phyloP scores from a whole-genome alignment of 1,140 invertebrate genomes.

The Hycleus cichorii region DNA sequence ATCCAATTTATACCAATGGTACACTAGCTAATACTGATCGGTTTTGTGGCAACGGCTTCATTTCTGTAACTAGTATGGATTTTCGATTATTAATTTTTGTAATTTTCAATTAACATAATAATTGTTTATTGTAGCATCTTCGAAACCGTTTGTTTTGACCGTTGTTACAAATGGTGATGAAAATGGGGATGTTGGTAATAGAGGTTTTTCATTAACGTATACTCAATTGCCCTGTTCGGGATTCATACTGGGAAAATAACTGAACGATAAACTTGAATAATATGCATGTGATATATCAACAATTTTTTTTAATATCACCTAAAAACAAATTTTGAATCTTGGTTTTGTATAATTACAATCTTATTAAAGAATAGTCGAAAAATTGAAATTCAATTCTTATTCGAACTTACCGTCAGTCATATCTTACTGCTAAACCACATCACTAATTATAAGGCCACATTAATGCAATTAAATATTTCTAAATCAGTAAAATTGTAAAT shows the following conservation, averaged over 20 bases:
- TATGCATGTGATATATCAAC: no score
- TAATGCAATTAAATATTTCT: no score
- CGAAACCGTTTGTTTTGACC: conserved; percentile 66
- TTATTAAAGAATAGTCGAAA: no score
- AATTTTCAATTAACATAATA: neutral
- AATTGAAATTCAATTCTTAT: no score
- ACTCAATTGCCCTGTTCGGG: conserved; percentile 54
- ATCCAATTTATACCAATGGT: conserved; percentile 43
- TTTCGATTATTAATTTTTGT: neutral
- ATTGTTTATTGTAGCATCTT: conserved; percentile 43
- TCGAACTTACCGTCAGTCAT: no score
- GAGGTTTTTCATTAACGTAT: conserved; percentile 63
- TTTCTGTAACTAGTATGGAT: conserved; percentile 54
- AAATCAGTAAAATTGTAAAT: no score
- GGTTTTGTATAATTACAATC: no score
- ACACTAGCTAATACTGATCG: conserved; percentile 48
- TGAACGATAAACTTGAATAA: neutral
- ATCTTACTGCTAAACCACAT: no score
- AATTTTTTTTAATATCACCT: no score
- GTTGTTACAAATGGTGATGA: conserved; percentile 55
- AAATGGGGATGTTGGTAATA: conserved; percentile 55
- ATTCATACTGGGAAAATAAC: conserved; percentile 13
- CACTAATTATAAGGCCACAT: no score
- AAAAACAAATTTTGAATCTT: no score
- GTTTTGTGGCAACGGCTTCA: conserved; percentile 66